Percentiles rank a stretch among this genome's conserved stretches.
phyloP scores from a whole-genome alignment of 2,113 vertebrate species.

The Hylia prasina region DNA sequence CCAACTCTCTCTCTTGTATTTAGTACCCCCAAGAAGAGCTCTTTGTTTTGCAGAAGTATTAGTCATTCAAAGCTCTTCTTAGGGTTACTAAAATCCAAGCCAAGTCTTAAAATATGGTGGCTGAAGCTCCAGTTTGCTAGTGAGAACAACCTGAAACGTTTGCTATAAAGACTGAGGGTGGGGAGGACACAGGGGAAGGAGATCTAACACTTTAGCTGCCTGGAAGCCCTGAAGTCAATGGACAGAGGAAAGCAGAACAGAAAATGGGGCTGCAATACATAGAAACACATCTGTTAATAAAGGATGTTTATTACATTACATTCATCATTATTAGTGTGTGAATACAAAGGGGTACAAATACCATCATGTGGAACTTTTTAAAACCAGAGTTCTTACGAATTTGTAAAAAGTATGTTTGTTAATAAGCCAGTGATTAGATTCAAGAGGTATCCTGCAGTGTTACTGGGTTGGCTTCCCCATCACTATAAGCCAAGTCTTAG shows the following conservation, averaged over 20 bases:
- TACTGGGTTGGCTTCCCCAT: background rate
- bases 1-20: background rate
- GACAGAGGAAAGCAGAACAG: background rate
- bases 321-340: background rate
- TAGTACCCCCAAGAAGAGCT: background rate
- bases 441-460: background rate
- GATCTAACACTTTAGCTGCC: background rate
- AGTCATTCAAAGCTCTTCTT: background rate
- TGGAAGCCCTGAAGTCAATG: background rate
- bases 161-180: background rate
- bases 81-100: background rate
- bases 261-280: background rate
- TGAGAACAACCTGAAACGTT: background rate
- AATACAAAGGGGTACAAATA: background rate
- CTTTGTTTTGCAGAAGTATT: background rate
- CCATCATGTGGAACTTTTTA: fast-evolving
- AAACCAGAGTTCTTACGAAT: background rate
- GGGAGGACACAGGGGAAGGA: background rate
- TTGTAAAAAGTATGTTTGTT: background rate
- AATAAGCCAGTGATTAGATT: background rate
- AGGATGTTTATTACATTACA: background rate
- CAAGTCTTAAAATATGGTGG: background rate
- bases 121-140: background rate
- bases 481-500: background rate
- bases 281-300: background rate